Conservation (phyloP, 2,113 vertebrate species). For the Polyodon spathula region DNA sequence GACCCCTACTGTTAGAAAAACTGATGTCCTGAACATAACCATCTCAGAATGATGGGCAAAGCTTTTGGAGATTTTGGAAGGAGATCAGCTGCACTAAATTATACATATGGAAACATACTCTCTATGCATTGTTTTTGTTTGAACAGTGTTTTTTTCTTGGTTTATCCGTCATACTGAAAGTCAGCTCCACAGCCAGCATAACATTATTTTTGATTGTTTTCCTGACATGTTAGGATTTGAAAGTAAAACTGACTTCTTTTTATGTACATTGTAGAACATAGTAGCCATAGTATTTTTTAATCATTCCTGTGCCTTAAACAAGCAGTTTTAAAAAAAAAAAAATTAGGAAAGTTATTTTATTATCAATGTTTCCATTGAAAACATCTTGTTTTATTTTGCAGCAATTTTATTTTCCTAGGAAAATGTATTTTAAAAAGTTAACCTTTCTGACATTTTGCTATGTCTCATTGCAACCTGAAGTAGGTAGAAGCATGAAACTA, state of each 20-base stretch:
- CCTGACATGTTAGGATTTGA: no score
- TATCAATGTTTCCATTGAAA: not conserved
- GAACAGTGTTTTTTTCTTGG: no score
- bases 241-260: no score
- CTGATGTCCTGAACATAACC: constrained; percentile 25
- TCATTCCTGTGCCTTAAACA: no score
- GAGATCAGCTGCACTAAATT: no score
- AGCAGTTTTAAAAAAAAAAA: not conserved
- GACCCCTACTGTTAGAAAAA: constrained; percentile 31
- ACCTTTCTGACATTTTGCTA: not conserved
- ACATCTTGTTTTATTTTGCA: constrained; percentile 6
- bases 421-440: constrained; percentile 3
- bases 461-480: not conserved
- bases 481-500: constrained; percentile 3
- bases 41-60: constrained; percentile 40
- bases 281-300: no score
- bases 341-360: not conserved
- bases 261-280: no score
- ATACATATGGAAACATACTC: no score
- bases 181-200: no score
- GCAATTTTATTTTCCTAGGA: constrained; percentile 5
- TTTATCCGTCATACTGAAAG: constrained; percentile 33
- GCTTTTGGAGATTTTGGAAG: constrained; percentile 36
- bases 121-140: no score
- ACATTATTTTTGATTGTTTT: no score